These are phyloP conservation scores for Crambe crambe DNA, from an alignment of 37 sponge, comb jelly and placozoan genomes.

Conservation along the genomic window DNA sequence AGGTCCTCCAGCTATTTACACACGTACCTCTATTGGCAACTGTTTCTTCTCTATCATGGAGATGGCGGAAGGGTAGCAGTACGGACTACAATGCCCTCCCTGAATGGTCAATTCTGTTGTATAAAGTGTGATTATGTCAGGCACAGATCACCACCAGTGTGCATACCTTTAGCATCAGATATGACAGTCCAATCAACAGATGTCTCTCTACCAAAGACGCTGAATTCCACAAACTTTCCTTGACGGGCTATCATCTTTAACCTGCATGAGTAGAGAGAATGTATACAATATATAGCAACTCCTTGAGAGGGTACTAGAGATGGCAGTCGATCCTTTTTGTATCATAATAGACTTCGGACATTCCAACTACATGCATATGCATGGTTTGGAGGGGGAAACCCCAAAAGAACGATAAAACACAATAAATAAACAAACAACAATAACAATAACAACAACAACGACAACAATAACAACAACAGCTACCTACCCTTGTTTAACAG, in stretches of 20 bases:
- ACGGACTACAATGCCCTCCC: constrained; percentile 64
- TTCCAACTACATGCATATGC: not conserved
- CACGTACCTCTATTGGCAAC: constrained; percentile 62
- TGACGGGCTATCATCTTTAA: constrained; percentile 55
- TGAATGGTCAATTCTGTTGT: constrained; percentile 58
- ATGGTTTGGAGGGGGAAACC: not conserved
- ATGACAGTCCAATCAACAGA: constrained; percentile 78
- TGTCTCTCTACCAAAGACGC: constrained; percentile 72
- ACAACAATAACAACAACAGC: not conserved
- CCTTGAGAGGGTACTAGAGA: too few relatives aligned
- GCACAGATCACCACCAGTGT: not conserved
- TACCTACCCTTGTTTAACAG: constrained; percentile 77
- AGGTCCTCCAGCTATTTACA: not conserved
- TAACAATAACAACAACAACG: not conserved
- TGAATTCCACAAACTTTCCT: constrained; percentile 73
- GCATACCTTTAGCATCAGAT: constrained; percentile 62
- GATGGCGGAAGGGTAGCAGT: constrained; percentile 69
- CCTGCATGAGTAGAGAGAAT: constrained; percentile 14
- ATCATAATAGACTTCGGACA: not conserved
- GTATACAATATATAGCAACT: not conserved
- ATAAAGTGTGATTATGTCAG: too few relatives aligned
- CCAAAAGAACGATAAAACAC: not conserved
- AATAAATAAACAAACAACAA: not conserved
- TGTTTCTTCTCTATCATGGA: constrained; percentile 68
- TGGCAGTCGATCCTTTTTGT: too few relatives aligned